Evolutionary conservation across 2,113 vertebrate genomes (phyloP), one percentile per base, ranked within the genome.

Genomic region (Microcebus tavaratra): DNA sequence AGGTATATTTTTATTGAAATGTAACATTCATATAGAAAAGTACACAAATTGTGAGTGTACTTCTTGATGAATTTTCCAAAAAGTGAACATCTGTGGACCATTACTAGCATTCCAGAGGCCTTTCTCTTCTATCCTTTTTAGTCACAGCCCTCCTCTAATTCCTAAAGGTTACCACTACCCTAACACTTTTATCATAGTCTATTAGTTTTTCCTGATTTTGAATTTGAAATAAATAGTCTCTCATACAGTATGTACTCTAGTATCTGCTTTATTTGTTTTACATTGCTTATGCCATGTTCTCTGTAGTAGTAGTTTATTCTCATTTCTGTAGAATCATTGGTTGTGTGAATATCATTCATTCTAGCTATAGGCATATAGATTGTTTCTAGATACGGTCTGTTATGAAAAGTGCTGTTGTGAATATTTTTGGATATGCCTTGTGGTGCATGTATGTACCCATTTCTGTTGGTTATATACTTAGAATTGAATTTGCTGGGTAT

Each of bases 221-320:
- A 73, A 73, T 87, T 86, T 9, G 39, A 4, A 93, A 27, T 76
- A 87, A 73, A 45, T 75, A 72, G 70, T 90, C 90, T 82, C 15
- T 50, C 42, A 87, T 61, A 31, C 2, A 50, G 14, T 73, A 8
- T 90, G 36, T 81, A 68, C 13, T 85, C 12, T 82, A 34, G 34
- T 84, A 25, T 86, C 39, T 89, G 42, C 27, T 61, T 73, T 91
- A 13, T 65, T 79, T 97, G 42, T 73, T 86, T 92, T 68, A 61
- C 29, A 5, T 94, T 65, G 39, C 82, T 93, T 83, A 92, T 94
- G 55, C 3, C 48, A 75, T 80, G 29, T 59, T 79, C 29, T 17
- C 57, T 83, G n/a, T 29, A 75, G 34, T 72, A 68, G 76, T 76
- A 70, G 79, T 72, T 94, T 67, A 72, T 88, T 96, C n/a, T 96